Base-by-base conservation (phyloP, 1,140 invertebrate genomes). In the Drosophila tropicalis region DNA sequence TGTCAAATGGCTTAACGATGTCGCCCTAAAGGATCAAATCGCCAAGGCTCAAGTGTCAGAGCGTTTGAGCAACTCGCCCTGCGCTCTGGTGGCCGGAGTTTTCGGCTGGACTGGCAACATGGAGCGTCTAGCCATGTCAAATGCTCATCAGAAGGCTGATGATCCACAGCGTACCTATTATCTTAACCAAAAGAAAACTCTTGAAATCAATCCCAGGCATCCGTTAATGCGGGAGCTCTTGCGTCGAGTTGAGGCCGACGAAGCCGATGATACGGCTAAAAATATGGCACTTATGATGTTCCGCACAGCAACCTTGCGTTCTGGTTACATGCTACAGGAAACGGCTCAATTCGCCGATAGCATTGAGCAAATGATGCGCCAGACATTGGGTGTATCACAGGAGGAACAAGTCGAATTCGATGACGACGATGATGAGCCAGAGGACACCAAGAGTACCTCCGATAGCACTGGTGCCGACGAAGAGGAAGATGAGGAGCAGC, bases 71-170 rank as follows among this genome's bases (percentile, higher is more conserved):
- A 95, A 96, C 68, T 99, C 99, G 2, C 98, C 99, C 0, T 99
- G 98, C 93, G 99, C 98, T 32, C 93, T 99, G 34, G 97, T 99
- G n/a, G 98, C 98, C 51, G 97, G 96, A 69, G 96, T 97, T 93
- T 99, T 98, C 92, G 98, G 98, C 63, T 98, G 98, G 98, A 99
- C 98, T 79, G 99, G 98, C 67, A 99, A 99, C 92, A 99, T 99
- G 99, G 99, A 99, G 93, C 94, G 98, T 62, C 94, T 99, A 57
- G 98, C 98, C 62, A 94, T 97, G 73, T 98, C 98, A 10, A 99
- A 99, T 92, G 98, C 99, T 17, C 99, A 99, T 93, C 98, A 98
- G 87, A 99, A 99, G 93, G 93, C 96, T 3, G 96, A 99, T 89
- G 98, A 99, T 94, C 95, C 97, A 10, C 97, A 98, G 79, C 95